Evolutionary conservation across 2,113 vertebrate species (phyloP).

Genomic region (Addax nasomaculatus): DNA sequence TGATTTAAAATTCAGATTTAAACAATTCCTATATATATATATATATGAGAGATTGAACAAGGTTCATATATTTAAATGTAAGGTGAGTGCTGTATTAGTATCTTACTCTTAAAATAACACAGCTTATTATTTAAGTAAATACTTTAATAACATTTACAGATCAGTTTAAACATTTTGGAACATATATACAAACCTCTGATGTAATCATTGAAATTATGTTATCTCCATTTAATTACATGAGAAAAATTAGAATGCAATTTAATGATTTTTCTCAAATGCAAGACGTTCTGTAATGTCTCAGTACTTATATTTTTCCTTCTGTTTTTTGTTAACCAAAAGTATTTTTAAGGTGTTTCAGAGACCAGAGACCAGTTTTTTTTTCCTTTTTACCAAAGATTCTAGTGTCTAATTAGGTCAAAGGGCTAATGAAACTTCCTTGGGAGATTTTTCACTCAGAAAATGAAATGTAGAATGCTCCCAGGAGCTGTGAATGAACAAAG

Average conservation of each 20-base stretch:
- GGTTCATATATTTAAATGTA: background rate
- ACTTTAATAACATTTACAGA: background rate
- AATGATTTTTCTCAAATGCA: background rate
- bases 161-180: background rate
- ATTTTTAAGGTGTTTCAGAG: background rate
- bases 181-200: background rate
- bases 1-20: background rate
- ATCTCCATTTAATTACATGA: background rate
- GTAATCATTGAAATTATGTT: background rate
- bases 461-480: background rate
- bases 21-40: background rate
- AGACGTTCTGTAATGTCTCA: background rate
- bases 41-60: background rate
- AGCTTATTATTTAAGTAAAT: background rate
- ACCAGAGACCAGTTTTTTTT: background rate
- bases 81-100: background rate
- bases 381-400: background rate
- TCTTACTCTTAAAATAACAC: background rate
- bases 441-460: background rate
- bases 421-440: background rate
- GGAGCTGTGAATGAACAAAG: background rate
- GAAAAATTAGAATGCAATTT: background rate
- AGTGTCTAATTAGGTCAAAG: background rate
- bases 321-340: background rate
- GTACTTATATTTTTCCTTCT: background rate